Percentiles rank a stretch among this genome's conserved stretches.
These are phyloP conservation scores for Tonatia bakeri DNA, from an alignment of 2,113 vertebrate species.

Conservation along the genomic window DNA sequence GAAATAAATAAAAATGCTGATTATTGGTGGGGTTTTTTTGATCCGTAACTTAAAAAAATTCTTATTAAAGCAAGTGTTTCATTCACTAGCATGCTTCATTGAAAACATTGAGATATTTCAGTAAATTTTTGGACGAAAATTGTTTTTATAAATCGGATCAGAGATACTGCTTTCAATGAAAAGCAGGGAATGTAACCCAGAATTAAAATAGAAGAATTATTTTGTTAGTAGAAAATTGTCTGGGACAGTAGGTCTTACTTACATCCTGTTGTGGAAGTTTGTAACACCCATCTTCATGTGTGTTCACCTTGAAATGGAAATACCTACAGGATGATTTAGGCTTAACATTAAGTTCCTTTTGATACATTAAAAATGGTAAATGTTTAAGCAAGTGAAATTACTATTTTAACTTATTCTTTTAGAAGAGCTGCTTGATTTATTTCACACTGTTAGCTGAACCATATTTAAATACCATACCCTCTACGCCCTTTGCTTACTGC, in stretches of 20 bases:
- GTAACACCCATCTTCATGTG: neutral
- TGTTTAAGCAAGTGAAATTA: neutral
- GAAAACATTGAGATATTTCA: constrained; percentile 10
- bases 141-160: constrained; percentile 6
- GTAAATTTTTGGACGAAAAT: constrained; percentile 31
- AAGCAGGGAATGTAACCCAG: constrained; percentile 12
- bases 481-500: constrained; percentile 27
- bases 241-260: constrained; percentile 18
- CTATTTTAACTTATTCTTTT: neutral
- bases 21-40: constrained; percentile 20
- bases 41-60: constrained; percentile 3
- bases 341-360: neutral
- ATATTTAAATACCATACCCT: neutral
- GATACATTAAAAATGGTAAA: neutral
- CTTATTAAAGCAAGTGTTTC: neutral
- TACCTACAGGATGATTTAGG: neutral
- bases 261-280: neutral
- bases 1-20: constrained; percentile 47
- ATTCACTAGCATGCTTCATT: constrained; percentile 14
- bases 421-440: neutral
- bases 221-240: constrained; percentile 32
- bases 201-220: constrained; percentile 23
- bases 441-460: neutral
- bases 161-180: constrained; percentile 23
- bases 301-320: constrained; percentile 21